Conservation (phyloP, 2,113 vertebrate species). For the Lophius piscatorius region DNA sequence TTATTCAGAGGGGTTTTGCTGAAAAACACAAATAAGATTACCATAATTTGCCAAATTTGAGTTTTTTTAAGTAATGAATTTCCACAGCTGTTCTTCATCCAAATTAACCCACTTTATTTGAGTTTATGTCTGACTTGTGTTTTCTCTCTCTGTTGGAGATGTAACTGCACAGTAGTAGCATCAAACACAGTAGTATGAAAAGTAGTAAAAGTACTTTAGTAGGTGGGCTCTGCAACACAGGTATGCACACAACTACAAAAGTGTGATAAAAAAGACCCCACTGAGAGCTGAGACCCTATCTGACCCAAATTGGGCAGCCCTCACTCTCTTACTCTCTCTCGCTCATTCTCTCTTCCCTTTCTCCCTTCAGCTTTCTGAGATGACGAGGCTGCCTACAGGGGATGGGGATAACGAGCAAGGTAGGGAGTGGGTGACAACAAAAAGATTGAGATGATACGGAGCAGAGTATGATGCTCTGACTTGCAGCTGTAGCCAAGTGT, state of each 20-base stretch:
- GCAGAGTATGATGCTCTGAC: slow-evolving; percentile 84
- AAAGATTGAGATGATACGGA: slow-evolving; percentile 50
- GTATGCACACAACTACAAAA: slow-evolving; percentile 69
- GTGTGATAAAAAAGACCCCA: slow-evolving; percentile 71
- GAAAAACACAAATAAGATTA: no score
- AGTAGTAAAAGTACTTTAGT: slow-evolving; percentile 25
- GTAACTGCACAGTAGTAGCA: background rate
- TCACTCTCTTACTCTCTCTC: slow-evolving; percentile 6
- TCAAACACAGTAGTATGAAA: slow-evolving; percentile 13
- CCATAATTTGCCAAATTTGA: no score
- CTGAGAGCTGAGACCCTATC: slow-evolving; percentile 68
- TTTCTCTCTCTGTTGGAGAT: background rate
- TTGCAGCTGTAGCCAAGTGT: slow-evolving; percentile 92
- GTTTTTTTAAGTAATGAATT: no score
- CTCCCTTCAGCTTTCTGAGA: slow-evolving; percentile 44
- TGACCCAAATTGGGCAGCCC: slow-evolving; percentile 67
- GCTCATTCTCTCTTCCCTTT: slow-evolving; percentile 15
- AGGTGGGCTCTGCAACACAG: slow-evolving; percentile 51
- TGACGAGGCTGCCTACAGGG: slow-evolving; percentile 74
- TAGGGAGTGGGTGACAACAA: slow-evolving; percentile 19
- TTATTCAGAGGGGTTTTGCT: no score
- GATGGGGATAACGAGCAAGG: slow-evolving; percentile 79
- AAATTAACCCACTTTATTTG: background rate
- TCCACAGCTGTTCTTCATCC: no score
- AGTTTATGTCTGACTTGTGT: background rate